phyloP scores from a whole-genome alignment of 2,888 invertebrate species.

The Dolomedes plantarius region DNA sequence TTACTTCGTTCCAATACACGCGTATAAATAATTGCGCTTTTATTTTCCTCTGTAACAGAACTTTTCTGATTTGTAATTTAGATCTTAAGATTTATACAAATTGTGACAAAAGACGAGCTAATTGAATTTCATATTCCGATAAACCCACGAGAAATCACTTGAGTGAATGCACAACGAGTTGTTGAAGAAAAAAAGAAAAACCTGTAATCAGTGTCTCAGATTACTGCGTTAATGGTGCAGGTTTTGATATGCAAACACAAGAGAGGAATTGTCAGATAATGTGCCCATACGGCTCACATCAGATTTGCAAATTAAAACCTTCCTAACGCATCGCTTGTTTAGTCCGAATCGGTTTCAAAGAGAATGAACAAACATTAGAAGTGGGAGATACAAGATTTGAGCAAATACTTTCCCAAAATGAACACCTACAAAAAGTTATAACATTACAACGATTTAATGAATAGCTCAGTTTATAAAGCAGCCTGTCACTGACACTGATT shows the following conservation, averaged over 20 bases:
- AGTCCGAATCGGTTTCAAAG: neutral
- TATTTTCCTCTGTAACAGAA: too few species aligned
- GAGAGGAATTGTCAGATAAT: neutral
- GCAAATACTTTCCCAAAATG: too few species aligned
- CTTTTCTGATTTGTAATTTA: neutral
- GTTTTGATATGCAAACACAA: neutral
- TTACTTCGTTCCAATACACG: too few species aligned
- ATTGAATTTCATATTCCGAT: neutral
- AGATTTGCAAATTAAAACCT: neutral
- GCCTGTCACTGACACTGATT: too few species aligned
- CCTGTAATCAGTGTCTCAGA: neutral
- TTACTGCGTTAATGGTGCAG: neutral
- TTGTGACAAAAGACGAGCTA: neutral
- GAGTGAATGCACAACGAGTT: too few species aligned
- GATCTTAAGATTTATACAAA: neutral
- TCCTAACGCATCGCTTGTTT: neutral
- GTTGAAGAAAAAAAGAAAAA: neutral
- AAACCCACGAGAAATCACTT: neutral
- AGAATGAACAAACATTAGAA: neutral
- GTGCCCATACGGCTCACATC: neutral
- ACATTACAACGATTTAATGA: too few species aligned
- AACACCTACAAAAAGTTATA: too few species aligned
- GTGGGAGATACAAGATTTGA: too few species aligned
- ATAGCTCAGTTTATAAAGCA: too few species aligned
- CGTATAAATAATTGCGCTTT: too few species aligned